phyloP scores from a whole-genome alignment of 2,113 vertebrate species.

The Melozone crissalis region DNA sequence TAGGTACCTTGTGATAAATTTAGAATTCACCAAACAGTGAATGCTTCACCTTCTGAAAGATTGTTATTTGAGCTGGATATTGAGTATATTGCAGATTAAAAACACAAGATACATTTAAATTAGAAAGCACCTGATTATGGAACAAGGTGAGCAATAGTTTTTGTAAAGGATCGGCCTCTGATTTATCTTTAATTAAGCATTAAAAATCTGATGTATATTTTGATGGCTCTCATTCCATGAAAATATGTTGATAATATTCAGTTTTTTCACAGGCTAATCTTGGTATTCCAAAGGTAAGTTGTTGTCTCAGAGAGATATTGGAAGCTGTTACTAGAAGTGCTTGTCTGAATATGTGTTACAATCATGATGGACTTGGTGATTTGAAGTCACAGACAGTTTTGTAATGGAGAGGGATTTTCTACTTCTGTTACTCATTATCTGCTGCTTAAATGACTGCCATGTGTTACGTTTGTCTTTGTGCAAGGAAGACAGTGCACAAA shows the following conservation, averaged over 20 bases:
- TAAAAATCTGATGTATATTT: not conserved
- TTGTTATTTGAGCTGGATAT: not conserved
- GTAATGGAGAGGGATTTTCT: not conserved
- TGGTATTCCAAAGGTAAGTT: not conserved
- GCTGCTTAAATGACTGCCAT: not conserved
- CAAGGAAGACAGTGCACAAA: not conserved
- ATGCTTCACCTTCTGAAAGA: not conserved
- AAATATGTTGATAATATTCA: not conserved
- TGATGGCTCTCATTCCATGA: not conserved
- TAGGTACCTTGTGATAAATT: not conserved
- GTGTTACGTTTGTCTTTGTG: not conserved
- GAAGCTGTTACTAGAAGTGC: not conserved
- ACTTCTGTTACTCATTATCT: not conserved
- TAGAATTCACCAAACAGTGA: not conserved
- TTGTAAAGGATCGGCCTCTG: not conserved
- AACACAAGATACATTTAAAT: not conserved
- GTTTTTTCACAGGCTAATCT: not conserved
- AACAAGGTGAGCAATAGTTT: not conserved
- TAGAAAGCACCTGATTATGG: not conserved
- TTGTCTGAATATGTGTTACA: not conserved
- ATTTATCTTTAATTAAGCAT: not conserved
- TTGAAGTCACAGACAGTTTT: not conserved
- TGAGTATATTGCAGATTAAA: not conserved
- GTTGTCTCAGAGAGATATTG: not conserved
- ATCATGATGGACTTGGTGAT: not conserved